phyloP scores from a whole-genome alignment of 2,888 invertebrate species.

The Tiphia femorata region DNA sequence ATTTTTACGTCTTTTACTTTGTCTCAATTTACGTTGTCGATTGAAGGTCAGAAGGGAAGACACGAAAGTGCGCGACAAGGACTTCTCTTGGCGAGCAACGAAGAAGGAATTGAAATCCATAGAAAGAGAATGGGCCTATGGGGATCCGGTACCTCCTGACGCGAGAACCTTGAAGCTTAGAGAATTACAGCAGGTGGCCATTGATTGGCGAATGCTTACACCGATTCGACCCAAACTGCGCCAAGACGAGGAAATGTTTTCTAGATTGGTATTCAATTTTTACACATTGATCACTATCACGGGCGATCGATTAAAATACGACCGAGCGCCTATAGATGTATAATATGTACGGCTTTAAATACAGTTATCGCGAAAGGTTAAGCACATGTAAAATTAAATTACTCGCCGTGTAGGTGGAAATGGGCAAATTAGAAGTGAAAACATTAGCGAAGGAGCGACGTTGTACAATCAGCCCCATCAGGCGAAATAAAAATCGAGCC shows the following conservation, averaged over 20 bases:
- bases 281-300: not conserved
- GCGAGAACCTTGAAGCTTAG: constrained; percentile 82
- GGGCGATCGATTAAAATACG: not conserved
- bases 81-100: constrained; percentile 81
- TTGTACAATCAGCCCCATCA: constrained; percentile 76
- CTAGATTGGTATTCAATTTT: constrained; percentile 64
- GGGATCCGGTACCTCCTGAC: constrained; percentile 86
- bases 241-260: constrained; percentile 89
- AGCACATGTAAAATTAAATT: not conserved
- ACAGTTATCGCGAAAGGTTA: not conserved
- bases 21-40: not conserved
- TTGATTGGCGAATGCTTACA: constrained; percentile 94
- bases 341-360: not conserved
- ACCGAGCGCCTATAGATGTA: not conserved
- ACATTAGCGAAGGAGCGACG: constrained; percentile 80
- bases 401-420: constrained; percentile 72
- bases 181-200: constrained; percentile 86
- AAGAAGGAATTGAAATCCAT: constrained; percentile 79
- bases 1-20: constrained; percentile 1
- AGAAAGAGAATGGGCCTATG: constrained; percentile 75
- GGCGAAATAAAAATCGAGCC: constrained; percentile 85
- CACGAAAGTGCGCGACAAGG: constrained; percentile 81
- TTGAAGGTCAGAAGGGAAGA: constrained; percentile 80
- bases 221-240: constrained; percentile 87
- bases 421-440: constrained; percentile 83